Conservation (phyloP, 92 coral and sea anemone genomes). For the Umimayanthus kanabou region DNA sequence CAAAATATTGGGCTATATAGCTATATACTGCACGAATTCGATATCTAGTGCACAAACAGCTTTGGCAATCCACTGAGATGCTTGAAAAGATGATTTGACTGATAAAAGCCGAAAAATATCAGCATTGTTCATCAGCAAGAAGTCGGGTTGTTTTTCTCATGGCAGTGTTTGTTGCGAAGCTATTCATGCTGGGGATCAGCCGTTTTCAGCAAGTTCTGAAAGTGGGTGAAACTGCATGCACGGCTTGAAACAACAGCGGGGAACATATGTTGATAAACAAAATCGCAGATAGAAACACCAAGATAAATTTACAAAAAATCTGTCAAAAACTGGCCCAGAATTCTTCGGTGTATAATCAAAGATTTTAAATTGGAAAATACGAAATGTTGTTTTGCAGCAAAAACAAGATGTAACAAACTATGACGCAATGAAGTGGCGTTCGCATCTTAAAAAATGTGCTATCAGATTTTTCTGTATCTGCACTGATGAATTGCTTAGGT, state of each 20-base stretch:
- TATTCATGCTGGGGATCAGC: background rate
- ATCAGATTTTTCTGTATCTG: too few species aligned
- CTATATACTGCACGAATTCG: background rate
- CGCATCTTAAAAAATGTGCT: too few species aligned
- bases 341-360: background rate
- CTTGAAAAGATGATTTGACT: background rate
- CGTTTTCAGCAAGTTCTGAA: background rate
- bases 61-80: too few species aligned
- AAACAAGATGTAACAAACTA: background rate
- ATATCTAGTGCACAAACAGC: background rate
- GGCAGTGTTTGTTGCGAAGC: background rate
- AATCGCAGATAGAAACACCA: background rate
- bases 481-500: too few species aligned
- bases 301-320: background rate
- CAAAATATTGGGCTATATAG: background rate
- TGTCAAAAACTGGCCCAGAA: background rate
- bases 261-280: too few species aligned
- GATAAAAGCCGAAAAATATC: background rate
- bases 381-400: background rate
- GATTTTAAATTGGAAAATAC: background rate
- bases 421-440: too few species aligned
- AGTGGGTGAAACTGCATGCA: background rate
- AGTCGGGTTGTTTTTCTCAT: background rate
- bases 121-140: background rate
- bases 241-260: background rate